Conservation (phyloP, 2,113 vertebrate species). For the Rhea americana region DNA sequence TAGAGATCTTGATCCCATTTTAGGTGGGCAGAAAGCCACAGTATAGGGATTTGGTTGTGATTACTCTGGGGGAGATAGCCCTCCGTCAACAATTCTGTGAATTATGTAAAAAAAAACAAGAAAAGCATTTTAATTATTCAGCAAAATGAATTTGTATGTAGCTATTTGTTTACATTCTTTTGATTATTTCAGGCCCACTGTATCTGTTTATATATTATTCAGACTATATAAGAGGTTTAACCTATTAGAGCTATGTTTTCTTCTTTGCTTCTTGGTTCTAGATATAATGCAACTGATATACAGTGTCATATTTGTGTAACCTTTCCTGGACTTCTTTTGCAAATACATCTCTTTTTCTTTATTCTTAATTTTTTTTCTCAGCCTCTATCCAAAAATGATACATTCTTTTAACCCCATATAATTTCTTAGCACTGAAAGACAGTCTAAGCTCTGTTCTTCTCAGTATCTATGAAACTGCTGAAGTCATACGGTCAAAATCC, state of each 20-base stretch:
- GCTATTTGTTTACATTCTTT: not conserved
- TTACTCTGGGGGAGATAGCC: not conserved
- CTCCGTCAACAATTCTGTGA: not conserved
- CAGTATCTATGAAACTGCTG: not conserved
- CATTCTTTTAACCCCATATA: not conserved
- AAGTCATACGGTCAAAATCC: not conserved
- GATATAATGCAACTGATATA: not conserved
- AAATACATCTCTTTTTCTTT: not conserved
- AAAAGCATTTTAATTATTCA: not conserved
- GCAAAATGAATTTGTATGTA: not conserved
- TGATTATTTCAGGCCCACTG: not conserved
- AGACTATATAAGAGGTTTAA: not conserved
- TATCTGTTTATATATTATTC: not conserved
- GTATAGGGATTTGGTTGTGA: not conserved
- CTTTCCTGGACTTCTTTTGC: not conserved
- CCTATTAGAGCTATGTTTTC: not conserved
- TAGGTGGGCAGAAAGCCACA: not conserved
- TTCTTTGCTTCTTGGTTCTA: not conserved
- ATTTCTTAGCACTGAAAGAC: not conserved
- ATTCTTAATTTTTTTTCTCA: not conserved
- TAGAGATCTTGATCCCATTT: not conserved
- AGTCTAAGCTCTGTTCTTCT: not conserved
- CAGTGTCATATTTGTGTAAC: not conserved
- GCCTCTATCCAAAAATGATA: fast-evolving
- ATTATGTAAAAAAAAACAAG: not conserved